Conservation (phyloP, 30 jellyfish, hydroid and myxozoan genomes). For the Turritopsis dohrnii region DNA sequence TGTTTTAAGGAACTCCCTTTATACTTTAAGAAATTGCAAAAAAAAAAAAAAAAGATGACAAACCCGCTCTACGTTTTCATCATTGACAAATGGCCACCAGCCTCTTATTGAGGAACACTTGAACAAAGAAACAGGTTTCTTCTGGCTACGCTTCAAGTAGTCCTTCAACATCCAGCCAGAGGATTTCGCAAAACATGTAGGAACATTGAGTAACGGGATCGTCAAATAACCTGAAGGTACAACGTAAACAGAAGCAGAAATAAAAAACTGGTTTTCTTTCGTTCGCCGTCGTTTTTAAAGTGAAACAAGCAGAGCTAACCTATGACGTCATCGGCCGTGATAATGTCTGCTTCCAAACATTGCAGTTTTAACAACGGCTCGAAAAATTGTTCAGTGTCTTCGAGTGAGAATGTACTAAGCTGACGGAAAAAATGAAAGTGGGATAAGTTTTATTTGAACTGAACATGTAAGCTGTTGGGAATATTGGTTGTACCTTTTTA, state of each 20-base stretch:
- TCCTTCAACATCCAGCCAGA: conserved; percentile 26
- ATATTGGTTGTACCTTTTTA: conserved; percentile 49
- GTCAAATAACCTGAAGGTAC: conserved; percentile 19
- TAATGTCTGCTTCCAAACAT: conserved; percentile 39
- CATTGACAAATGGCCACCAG: conserved; percentile 44
- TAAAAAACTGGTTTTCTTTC: background rate
- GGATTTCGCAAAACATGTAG: conserved; percentile 29
- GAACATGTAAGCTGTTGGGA: too few relatives aligned
- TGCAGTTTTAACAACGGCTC: conserved; percentile 21
- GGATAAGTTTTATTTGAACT: too few relatives aligned
- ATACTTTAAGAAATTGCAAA: too few relatives aligned
- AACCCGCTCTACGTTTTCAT: background rate
- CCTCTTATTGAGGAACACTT: conserved; percentile 25
- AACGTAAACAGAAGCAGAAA: too few relatives aligned
- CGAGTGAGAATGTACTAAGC: conserved; percentile 1
- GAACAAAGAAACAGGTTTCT: conserved; percentile 22
- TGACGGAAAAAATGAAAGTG: too few relatives aligned
- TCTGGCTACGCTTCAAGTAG: conserved; percentile 1
- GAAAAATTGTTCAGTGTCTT: conserved; percentile 25
- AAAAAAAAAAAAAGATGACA: background rate
- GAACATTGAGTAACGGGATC: conserved; percentile 25
- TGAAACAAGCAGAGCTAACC: background rate
- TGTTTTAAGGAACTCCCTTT: background rate
- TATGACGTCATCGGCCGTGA: conserved; percentile 15
- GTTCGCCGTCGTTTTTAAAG: background rate